Evolutionary conservation across 30 jellyfish, hydroid and myxozoan species (phyloP).

Genomic region (Turritopsis dohrnii): DNA sequence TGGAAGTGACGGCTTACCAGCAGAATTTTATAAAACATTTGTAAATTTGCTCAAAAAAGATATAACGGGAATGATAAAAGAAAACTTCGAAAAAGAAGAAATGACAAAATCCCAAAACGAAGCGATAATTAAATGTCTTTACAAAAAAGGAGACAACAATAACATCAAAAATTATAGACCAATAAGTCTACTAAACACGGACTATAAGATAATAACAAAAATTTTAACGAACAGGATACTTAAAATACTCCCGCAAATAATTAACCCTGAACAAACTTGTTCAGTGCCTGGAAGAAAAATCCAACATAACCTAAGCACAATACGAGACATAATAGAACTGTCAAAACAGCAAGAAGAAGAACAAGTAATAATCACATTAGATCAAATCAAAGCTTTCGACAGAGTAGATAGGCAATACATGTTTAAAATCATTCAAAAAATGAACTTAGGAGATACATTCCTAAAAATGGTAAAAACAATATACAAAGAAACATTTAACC

Average conservation of each 20-base stretch:
- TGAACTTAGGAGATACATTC: not conserved
- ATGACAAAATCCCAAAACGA: not conserved
- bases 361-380: not conserved
- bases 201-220: not conserved
- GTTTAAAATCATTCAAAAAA: no score
- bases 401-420: not conserved
- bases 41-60: not conserved
- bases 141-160: slow-evolving; percentile 1
- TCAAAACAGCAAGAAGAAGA: no score
- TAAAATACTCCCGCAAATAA: not conserved
- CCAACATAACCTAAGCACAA: not conserved
- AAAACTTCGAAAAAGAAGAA: not conserved
- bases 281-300: not conserved
- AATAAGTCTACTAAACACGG: no score
- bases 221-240: not conserved
- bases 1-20: slow-evolving; percentile 10
- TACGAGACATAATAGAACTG: not conserved
- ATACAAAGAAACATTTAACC: not conserved
- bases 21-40: not conserved
- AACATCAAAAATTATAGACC: not conserved
- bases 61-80: not conserved
- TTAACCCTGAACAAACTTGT: not conserved
- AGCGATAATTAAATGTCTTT: not conserved
- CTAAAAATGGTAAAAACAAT: not conserved
- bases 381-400: slow-evolving; percentile 2